These are phyloP conservation scores for Blastobasis adustella DNA, from an alignment of 2,888 invertebrate species.

Conservation along the genomic window DNA sequence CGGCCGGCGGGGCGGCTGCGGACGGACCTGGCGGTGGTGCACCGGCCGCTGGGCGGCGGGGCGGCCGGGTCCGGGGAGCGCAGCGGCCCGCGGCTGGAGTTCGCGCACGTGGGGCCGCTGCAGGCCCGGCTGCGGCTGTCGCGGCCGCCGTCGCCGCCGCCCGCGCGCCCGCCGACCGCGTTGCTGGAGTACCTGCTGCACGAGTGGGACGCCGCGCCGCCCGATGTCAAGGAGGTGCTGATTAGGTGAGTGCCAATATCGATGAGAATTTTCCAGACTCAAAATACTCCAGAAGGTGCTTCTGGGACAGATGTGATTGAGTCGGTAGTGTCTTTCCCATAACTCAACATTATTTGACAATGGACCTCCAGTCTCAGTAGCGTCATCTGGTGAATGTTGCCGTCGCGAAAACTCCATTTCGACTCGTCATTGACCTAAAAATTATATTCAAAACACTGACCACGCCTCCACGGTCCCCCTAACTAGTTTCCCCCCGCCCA, in stretches of 20 bases:
- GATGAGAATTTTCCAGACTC: too few species aligned
- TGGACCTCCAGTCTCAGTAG: too few species aligned
- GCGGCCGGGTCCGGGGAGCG: conserved; percentile 50
- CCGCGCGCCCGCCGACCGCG: conserved; percentile 71
- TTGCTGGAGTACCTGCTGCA: conserved; percentile 77
- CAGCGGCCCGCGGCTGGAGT: conserved; percentile 68
- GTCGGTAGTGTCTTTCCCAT: too few species aligned
- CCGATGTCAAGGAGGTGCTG: conserved; percentile 79
- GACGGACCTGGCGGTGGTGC: conserved; percentile 73
- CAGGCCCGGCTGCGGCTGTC: conserved; percentile 78
- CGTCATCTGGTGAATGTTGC: too few species aligned
- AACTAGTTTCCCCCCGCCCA: not conserved
- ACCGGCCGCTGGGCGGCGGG: conserved; percentile 71
- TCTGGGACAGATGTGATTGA: too few species aligned
- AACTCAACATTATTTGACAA: too few species aligned
- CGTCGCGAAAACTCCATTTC: too few species aligned
- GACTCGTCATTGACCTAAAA: too few species aligned
- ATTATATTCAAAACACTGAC: too few species aligned
- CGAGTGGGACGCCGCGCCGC: conserved; percentile 77
- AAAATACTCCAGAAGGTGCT: too few species aligned
- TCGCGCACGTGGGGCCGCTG: conserved; percentile 74
- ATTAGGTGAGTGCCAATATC: conserved; percentile 61
- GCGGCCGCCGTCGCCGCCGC: conserved; percentile 48
- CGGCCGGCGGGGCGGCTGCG: conserved; percentile 73
- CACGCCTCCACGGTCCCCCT: too few species aligned